Base-by-base conservation (phyloP, 1,140 invertebrate species). In the Aphaenogaster floridana region DNA sequence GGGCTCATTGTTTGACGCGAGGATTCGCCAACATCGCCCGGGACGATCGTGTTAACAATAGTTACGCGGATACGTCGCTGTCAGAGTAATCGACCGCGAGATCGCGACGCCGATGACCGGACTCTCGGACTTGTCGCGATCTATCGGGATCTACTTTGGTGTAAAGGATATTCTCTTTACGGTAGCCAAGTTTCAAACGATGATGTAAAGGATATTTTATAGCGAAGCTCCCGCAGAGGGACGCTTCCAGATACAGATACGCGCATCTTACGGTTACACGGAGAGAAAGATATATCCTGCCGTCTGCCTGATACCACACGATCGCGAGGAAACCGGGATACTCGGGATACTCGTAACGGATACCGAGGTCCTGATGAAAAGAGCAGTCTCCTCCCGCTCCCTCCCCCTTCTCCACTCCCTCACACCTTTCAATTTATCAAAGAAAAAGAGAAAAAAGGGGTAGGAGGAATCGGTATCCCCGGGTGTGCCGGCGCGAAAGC, bases 401-500 rank as follows among this genome's bases (percentile, higher is more conserved):
- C 11, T n/a, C 15, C 21, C 21, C 52, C 69, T 3, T 17, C 8
- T 9, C 34, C 74, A 7, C 54, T 59, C 64, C 42, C 39, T 69
- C 66, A 69, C 69, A 42, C 54, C 54, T 84, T 61, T 74, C 80
- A 50, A 39, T 74, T 57, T 52, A 76, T 74, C 45, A 74, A 61
- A 28, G 21, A 57, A 50, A 63, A 42, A 68, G 28, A 59, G 11
- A 36, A 50, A 45, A 28, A 81, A 39, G 15, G 34, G n/a, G 15
- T 36, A 13, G n/a, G 52, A 42, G 77, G 57, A 69, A 83, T 76
- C 85, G 50, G 45, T 72, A 81, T 78, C 69, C n/a, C 50, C 71
- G 69, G 13, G 48, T 87, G 72, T 74, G 78, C 69, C 71, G 52
- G 86, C 85, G 87, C 86, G 86, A 92, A 91, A 90, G 88, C 87